Conservation (phyloP, 1,140 invertebrate species). For the Hycleus cichorii region DNA sequence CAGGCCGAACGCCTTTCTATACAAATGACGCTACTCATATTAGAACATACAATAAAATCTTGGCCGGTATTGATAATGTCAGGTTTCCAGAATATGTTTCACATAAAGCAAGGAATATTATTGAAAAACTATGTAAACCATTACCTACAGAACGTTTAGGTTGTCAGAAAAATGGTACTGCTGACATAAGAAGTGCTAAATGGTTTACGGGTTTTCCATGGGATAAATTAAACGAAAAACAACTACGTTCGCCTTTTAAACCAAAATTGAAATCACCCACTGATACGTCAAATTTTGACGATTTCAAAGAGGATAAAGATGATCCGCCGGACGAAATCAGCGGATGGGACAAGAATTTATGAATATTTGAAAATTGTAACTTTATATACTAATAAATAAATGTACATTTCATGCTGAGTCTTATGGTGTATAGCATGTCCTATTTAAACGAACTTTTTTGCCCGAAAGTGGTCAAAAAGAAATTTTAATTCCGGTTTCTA, state of each 20-base stretch:
- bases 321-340: slow-evolving; percentile 28
- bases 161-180: slow-evolving; percentile 82
- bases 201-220: slow-evolving; percentile 46
- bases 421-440: too few species aligned
- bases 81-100: slow-evolving; percentile 74
- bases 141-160: slow-evolving; percentile 88
- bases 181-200: slow-evolving; percentile 89
- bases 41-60: slow-evolving; percentile 94
- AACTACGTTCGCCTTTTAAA: slow-evolving; percentile 25
- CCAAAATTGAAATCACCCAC: slow-evolving; percentile 25
- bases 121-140: slow-evolving; percentile 81
- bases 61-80: slow-evolving; percentile 83
- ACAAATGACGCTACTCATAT: slow-evolving; percentile 80
- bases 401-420: too few species aligned
- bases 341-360: slow-evolving; percentile 28
- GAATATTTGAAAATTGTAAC: slow-evolving; percentile 2
- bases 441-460: too few species aligned
- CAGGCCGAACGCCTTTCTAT: slow-evolving; percentile 91
- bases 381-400: too few species aligned
- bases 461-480: too few species aligned
- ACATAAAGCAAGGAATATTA: slow-evolving; percentile 72
- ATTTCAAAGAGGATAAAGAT: slow-evolving; percentile 29
- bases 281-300: slow-evolving; percentile 32
- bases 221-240: slow-evolving; percentile 23
- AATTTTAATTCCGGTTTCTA: too few species aligned